phyloP scores from a whole-genome alignment of 2,888 invertebrate genomes.

The Protonemura montana region DNA sequence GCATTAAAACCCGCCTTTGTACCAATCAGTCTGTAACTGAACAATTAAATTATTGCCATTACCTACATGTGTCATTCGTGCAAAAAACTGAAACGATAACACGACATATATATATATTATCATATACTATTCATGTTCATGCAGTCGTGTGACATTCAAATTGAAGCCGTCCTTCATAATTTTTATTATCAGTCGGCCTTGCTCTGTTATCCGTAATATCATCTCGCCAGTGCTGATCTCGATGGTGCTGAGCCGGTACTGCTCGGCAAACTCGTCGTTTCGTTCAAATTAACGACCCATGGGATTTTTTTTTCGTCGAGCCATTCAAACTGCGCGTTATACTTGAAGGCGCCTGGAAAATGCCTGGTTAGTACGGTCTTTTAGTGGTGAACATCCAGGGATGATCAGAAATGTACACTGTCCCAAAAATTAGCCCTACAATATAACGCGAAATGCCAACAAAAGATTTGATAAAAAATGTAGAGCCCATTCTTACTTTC shows the following conservation, averaged over 20 bases:
- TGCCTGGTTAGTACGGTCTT: background rate
- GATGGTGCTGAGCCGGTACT: background rate
- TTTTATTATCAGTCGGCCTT: constrained; percentile 4
- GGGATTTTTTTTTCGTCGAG: background rate
- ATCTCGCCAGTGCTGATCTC: background rate
- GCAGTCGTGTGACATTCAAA: constrained; percentile 1
- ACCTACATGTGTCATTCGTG: too few relatives aligned
- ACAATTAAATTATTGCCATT: background rate
- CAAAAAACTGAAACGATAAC: background rate
- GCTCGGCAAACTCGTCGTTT: background rate
- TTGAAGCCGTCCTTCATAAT: background rate
- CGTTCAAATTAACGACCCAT: background rate
- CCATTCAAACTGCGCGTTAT: background rate
- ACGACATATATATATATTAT: background rate
- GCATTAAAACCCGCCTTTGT: too few relatives aligned
- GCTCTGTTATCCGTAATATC: constrained; percentile 4
- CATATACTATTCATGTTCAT: background rate
- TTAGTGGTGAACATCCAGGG: background rate
- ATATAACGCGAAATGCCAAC: too few relatives aligned
- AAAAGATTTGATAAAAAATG: background rate
- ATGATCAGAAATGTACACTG: background rate
- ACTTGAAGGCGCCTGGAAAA: background rate
- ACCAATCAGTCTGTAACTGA: background rate
- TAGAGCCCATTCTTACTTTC: background rate
- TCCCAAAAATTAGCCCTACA: too few relatives aligned